phyloP scores from a whole-genome alignment of 2,888 invertebrate genomes.

The Lasioglossum marginatum region DNA sequence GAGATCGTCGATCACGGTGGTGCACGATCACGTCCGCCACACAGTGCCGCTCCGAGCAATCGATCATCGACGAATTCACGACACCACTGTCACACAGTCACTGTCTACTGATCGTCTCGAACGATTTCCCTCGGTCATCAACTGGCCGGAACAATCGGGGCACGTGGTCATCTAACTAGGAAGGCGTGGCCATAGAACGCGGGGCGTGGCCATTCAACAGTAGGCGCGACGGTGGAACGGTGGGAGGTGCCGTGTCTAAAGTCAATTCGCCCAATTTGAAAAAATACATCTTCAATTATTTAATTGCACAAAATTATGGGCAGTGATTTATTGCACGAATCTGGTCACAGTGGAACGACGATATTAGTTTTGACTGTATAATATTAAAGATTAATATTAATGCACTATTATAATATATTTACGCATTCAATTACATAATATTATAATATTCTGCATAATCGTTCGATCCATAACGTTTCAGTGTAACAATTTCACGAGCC shows the following conservation, averaged over 20 bases:
- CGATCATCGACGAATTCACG: constrained; percentile 22
- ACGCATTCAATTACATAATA: not conserved
- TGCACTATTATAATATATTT: not conserved
- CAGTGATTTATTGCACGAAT: not conserved
- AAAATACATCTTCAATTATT: not conserved
- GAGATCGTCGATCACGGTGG: constrained; percentile 13
- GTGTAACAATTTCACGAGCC: not conserved
- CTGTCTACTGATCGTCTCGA: not conserved
- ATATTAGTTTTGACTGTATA: not conserved
- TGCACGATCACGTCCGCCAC: constrained; percentile 1
- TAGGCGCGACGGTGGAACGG: not conserved
- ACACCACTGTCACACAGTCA: not conserved
- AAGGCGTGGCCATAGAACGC: not conserved
- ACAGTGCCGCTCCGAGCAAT: constrained; percentile 9
- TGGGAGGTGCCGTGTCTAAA: not conserved
- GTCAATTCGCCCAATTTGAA: not conserved
- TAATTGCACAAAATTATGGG: not conserved
- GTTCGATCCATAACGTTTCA: not conserved
- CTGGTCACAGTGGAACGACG: not conserved
- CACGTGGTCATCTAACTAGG: constrained; percentile 1
- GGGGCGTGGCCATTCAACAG: not conserved
- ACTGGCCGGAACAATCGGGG: not conserved
- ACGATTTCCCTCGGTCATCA: not conserved
- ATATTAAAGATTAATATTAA: not conserved
- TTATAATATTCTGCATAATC: not conserved